phyloP scores from a whole-genome alignment of 2,113 vertebrate species.

The Laticauda colubrina region DNA sequence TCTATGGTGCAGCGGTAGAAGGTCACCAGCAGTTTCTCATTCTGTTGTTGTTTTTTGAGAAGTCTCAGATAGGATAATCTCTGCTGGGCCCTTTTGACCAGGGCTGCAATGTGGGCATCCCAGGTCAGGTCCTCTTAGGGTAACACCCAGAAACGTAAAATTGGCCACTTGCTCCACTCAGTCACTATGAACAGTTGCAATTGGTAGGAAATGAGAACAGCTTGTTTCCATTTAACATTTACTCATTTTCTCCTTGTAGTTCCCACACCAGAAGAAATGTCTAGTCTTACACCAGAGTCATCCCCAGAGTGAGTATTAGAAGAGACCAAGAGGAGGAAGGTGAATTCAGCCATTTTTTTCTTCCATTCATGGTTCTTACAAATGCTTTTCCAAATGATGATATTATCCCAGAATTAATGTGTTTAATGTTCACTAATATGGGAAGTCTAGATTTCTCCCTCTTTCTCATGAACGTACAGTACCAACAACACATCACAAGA shows the following conservation, averaged over 20 bases:
- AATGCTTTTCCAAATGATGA: background rate
- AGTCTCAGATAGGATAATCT: no score
- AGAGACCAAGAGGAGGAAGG: background rate
- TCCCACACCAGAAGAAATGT: slow-evolving; percentile 93
- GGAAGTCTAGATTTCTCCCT: background rate
- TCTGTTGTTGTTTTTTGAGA: no score
- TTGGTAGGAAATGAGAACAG: background rate
- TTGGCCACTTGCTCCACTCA: no score
- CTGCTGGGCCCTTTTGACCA: no score
- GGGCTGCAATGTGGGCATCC: no score
- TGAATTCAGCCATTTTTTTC: background rate
- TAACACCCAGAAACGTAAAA: no score
- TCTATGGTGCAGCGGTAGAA: no score
- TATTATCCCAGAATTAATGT: background rate
- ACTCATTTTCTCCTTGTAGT: slow-evolving; percentile 65
- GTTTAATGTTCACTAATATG: background rate
- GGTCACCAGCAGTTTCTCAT: no score
- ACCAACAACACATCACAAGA: background rate
- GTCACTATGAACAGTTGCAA: background rate
- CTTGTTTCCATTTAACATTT: background rate
- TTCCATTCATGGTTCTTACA: background rate
- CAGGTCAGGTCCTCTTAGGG: no score
- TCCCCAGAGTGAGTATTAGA: slow-evolving; percentile 86
- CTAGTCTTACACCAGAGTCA: slow-evolving; percentile 90
- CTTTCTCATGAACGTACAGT: background rate